phyloP scores from a whole-genome alignment of 1,140 invertebrate species.

The Drosophila sp. region DNA sequence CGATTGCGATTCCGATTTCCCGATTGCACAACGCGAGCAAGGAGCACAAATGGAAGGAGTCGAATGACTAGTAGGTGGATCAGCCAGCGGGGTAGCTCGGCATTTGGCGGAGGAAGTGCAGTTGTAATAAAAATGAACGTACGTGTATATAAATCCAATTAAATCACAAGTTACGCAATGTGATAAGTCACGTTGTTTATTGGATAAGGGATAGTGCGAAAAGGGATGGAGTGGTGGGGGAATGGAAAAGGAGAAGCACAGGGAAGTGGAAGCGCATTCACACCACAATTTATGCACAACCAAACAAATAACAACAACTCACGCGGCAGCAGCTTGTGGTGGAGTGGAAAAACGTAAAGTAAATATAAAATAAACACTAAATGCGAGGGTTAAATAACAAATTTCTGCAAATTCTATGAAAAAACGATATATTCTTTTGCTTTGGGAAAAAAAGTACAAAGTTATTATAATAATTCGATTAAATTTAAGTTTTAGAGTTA shows the following conservation, averaged over 20 bases:
- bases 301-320: slow-evolving; percentile 68
- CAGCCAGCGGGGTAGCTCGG: not conserved
- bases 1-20: slow-evolving; percentile 40
- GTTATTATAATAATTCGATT: too few species aligned
- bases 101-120: slow-evolving; percentile 25
- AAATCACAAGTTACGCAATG: slow-evolving; percentile 80
- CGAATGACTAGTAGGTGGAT: not conserved
- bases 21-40: slow-evolving; percentile 37
- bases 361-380: slow-evolving; percentile 24
- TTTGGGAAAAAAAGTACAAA: too few species aligned
- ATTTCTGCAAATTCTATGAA: not conserved
- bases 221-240: too few species aligned
- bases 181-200: slow-evolving; percentile 81
- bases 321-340: slow-evolving; percentile 44
- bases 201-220: slow-evolving; percentile 23
- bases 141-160: slow-evolving; percentile 77
- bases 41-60: not conserved
- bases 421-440: slow-evolving; percentile 1
- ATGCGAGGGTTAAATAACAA: not conserved
- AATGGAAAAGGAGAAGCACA: not conserved
- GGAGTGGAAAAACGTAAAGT: slow-evolving; percentile 51
- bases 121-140: slow-evolving; percentile 63
- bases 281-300: slow-evolving; percentile 74
- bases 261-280: slow-evolving; percentile 27
- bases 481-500: too few species aligned